Evolutionary conservation across 2,113 vertebrate species (phyloP).

Genomic region (Pteruthius melanotis): DNA sequence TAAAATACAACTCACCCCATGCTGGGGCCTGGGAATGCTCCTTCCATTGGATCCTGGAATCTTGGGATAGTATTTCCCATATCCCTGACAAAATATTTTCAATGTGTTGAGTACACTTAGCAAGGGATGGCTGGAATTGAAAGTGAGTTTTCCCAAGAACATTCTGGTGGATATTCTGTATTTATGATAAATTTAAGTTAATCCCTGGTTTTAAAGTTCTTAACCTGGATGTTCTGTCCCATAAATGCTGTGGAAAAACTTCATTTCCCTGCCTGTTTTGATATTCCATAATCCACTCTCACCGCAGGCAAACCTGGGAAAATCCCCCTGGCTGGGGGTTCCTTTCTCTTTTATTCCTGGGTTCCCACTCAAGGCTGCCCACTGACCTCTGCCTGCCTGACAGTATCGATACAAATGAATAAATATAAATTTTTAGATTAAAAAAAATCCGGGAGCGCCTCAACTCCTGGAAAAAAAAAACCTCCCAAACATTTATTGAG

Average conservation of each 20-base stretch:
- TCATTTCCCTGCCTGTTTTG: background rate
- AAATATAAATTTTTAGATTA: background rate
- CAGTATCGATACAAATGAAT: background rate
- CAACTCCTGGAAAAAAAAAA: background rate
- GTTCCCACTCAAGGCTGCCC: background rate
- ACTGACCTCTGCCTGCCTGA: background rate
- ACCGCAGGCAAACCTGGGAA: background rate
- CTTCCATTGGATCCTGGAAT: background rate
- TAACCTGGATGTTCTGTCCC: background rate
- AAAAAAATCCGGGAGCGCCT: rapidly evolving
- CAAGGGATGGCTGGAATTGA: background rate
- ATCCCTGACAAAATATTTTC: background rate
- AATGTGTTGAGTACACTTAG: background rate
- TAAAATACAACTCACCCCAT: background rate
- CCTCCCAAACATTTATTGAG: background rate
- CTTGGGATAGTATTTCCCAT: background rate
- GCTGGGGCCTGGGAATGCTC: background rate
- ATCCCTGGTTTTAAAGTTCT: background rate
- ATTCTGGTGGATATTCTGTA: background rate
- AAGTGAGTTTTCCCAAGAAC: background rate
- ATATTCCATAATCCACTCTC: background rate
- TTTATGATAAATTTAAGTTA: background rate
- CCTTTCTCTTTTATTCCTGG: background rate
- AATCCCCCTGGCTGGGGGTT: background rate
- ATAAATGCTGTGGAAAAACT: constrained; percentile 5